Percentiles rank a stretch among this genome's conserved stretches.
Conservation (phyloP, 37 sponge, comb jelly and placozoan genomes). For the Haliclona indistincta region DNA sequence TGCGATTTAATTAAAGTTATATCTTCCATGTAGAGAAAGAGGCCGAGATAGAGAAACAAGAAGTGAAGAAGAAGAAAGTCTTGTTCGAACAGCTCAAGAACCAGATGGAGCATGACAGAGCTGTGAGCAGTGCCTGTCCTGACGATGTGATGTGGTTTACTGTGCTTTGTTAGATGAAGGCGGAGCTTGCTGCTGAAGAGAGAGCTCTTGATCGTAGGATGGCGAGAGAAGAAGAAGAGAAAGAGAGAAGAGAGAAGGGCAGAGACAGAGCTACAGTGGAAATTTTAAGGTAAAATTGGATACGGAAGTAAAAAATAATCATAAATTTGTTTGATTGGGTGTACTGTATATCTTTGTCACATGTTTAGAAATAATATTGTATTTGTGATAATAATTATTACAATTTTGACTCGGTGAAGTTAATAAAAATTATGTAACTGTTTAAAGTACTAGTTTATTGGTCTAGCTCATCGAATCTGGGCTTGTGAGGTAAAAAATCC, state of each 20-base stretch:
- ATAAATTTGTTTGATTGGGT: no score
- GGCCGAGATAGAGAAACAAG: neutral
- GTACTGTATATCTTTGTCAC: no score
- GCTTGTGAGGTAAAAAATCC: no score
- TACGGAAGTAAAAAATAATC: no score
- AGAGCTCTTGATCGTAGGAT: constrained; percentile 9
- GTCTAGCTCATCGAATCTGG: no score
- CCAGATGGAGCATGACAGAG: constrained; percentile 49
- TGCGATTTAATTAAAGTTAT: no score
- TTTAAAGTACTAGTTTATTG: no score
- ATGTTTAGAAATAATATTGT: no score
- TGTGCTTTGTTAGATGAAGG: neutral
- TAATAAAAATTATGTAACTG: neutral
- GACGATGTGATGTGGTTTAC: neutral
- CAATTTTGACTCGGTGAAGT: no score
- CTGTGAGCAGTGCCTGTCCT: constrained; percentile 15
- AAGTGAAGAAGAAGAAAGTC: constrained; percentile 35
- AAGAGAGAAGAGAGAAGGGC: constrained; percentile 1
- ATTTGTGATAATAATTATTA: no score
- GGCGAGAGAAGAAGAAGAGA: neutral
- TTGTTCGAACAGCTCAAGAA: constrained; percentile 38
- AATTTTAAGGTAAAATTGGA: neutral
- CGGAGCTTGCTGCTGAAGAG: constrained; percentile 16
- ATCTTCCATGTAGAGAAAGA: constrained; percentile 16
- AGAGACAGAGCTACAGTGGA: neutral